Base-by-base conservation (phyloP, 1,140 invertebrate species). In the Brachionus manjavacas region DNA sequence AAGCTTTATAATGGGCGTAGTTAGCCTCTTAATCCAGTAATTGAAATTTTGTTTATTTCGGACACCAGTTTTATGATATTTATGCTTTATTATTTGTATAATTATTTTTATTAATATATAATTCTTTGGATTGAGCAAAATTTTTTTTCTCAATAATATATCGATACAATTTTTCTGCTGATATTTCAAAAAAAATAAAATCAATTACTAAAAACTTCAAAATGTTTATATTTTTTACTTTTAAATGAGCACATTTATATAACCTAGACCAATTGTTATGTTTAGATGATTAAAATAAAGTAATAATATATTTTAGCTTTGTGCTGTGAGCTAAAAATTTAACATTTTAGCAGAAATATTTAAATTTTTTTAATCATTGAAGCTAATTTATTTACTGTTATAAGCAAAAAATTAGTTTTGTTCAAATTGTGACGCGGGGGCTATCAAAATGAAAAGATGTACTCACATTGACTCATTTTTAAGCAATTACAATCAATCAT, bases 361-460 rank as follows among this genome's bases (percentile, higher is more conserved):
- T 60, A 20, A 60, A 60, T 60, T 60, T 60, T n/a, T 60, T 60
- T 60, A 6, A 60, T 60, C 16, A 60, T 7, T 23, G 16, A 60
- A 60, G 52, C 52, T 60, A 20, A 60, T 23, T 60, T 60, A 60
- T 60, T 60, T 60, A 60, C 52, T 23, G 52, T 60, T 60, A 60
- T 1, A 20, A 60, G 20, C 52, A 23, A 60, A 55, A 55, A 55
- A 60, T 52, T 14, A 14, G 9, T 7, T 60, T 20, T 9, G 20
- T 60, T 60, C n/a, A 60, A 25, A 60, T 60, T 20, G 8, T 20
- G 4, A 60, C 16, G 20, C n/a, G 4, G 16, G 8, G 52, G 4
- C 20, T 9, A 41, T 41, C 12, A 72, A 72, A 72, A 72, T 72
- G 68, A 72, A 72, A 72, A 72, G 43, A 72, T 72, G 68, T 20